Evolutionary conservation across 2,888 invertebrate genomes (phyloP).

Genomic region (Leptopterna dolabrata): DNA sequence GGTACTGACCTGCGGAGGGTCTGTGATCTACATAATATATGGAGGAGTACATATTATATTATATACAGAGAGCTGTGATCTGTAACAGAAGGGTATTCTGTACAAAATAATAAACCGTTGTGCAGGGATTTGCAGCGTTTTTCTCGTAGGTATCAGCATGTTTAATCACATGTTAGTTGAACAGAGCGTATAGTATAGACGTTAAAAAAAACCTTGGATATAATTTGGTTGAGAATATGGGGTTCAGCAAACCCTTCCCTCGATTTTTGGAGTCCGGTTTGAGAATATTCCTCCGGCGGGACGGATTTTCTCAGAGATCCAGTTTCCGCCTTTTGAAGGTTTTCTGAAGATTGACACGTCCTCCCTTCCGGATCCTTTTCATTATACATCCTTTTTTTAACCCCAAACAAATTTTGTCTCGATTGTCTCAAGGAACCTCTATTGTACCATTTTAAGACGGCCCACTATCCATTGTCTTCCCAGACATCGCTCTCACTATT

Average conservation of each 20-base stretch:
- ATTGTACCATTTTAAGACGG: constrained; percentile 18
- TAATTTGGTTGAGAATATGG: not conserved
- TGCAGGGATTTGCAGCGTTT: too few relatives aligned
- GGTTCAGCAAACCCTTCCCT: not conserved
- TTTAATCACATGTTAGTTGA: too few relatives aligned
- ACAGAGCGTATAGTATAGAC: too few relatives aligned
- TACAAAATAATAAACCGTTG: too few relatives aligned
- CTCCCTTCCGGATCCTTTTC: constrained; percentile 18
- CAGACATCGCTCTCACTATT: not conserved
- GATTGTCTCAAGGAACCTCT: constrained; percentile 43
- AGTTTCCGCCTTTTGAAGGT: constrained; percentile 25
- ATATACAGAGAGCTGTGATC: too few relatives aligned
- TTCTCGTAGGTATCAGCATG: too few relatives aligned
- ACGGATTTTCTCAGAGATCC: constrained; percentile 44
- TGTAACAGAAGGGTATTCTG: too few relatives aligned
- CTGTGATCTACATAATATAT: too few relatives aligned
- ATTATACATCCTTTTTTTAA: not conserved
- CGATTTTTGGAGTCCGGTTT: constrained; percentile 14
- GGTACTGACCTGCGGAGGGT: too few relatives aligned
- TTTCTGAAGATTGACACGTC: constrained; percentile 4
- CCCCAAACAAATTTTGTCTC: constrained; percentile 19
- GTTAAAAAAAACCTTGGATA: not conserved
- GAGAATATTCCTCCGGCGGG: constrained; percentile 24
- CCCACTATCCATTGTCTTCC: constrained; percentile 3
- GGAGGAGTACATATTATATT: too few relatives aligned